Evolutionary conservation across 1,140 invertebrate genomes (phyloP), one percentile per base, ranked within the genome.

Genomic region (Patella vulgata): DNA sequence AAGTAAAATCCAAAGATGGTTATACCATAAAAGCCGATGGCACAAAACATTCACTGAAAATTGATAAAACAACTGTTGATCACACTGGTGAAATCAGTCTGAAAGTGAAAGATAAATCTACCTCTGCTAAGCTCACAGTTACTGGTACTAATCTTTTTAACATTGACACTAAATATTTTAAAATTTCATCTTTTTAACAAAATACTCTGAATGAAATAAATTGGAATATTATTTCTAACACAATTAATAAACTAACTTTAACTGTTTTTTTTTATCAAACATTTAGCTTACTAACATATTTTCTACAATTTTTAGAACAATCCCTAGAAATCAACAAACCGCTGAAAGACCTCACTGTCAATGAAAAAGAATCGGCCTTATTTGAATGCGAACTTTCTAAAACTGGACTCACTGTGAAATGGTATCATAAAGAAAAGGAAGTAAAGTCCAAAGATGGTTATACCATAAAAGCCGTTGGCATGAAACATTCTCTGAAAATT

Each of bases 1-100:
- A 80, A 56, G 75, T 83, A 39, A n/a, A n/a, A n/a, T 64, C 67
- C 28, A 71, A 73, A 43, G 72, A 79, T 56, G 92, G 94, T 63
- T 88, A 95, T 48, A 92, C 94, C 25, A 75, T 83, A 6, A 58
- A 74, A 21, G 57, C 66, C 42, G 76, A 81, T 25, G 74, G 72
- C 9, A 68, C 61, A 9, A 62, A 68, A 8, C 80, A 82, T 52
- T 77, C 66, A 46, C 63, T 84, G 21, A 68, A 70, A n/a, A 72
- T 84, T 46, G 73, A 75, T 27, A 74, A 79, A 33, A 68, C 78
- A 25, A 59, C 66, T 11, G 44, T 81, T 31, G 68, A 73, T 21
- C 77, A 82, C 51, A 62, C 63, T 57, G 80, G 71, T 12, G 70
- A 72, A 44, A 73, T 82, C 14, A 80, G 70, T 21, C 74, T 76